phyloP scores from a whole-genome alignment of 2,113 vertebrate genomes.

The Progne subis region DNA sequence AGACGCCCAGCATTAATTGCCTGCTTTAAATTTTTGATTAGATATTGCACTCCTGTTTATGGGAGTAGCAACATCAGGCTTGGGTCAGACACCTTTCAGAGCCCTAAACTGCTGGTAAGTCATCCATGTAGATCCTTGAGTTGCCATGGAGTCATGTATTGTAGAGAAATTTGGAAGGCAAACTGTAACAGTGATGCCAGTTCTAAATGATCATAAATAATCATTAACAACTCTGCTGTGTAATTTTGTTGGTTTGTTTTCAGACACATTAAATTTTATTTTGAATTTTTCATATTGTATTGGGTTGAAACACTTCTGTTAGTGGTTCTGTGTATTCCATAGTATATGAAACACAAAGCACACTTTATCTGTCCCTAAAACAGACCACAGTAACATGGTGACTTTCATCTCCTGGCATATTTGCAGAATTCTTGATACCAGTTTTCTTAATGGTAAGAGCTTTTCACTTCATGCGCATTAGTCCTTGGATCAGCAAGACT shows the following conservation, averaged over 20 bases:
- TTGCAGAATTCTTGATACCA: neutral
- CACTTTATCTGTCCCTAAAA: constrained; percentile 62
- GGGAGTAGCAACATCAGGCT: neutral
- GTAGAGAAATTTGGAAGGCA: constrained; percentile 66
- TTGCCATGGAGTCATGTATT: neutral
- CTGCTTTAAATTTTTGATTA: neutral
- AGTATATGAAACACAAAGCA: constrained; percentile 41
- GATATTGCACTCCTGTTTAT: neutral
- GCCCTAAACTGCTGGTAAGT: neutral
- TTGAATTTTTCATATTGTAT: constrained; percentile 77
- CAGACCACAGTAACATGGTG: neutral
- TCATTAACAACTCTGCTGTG: constrained; percentile 75
- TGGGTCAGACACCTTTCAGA: neutral
- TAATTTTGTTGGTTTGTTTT: constrained; percentile 78
- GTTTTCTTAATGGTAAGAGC: neutral
- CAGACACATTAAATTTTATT: constrained; percentile 76
- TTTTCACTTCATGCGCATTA: neutral
- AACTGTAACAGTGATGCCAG: constrained; percentile 63
- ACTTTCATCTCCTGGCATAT: constrained; percentile 35
- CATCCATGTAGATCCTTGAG: constrained; percentile 16
- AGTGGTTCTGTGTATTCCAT: constrained; percentile 58
- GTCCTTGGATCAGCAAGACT: neutral
- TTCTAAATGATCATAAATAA: constrained; percentile 75
- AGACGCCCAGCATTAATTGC: neutral
- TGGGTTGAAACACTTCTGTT: constrained; percentile 79